Evolutionary conservation across 2,113 vertebrate genomes (phyloP), one percentile per base, ranked within the genome.

Genomic region (Leucopsar rothschildi): DNA sequence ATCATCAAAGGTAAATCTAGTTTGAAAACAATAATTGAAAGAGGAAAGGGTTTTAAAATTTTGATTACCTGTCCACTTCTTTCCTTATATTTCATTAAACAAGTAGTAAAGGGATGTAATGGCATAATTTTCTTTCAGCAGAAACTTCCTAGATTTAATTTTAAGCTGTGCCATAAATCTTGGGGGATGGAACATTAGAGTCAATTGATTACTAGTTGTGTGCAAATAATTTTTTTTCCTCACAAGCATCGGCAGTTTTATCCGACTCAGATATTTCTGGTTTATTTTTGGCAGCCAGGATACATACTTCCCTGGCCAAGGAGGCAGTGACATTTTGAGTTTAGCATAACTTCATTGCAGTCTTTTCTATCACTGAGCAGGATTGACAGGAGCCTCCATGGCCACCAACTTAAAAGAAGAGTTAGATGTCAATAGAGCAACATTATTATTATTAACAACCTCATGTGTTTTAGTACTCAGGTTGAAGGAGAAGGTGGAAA

Each of bases 71-170:
- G 12, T 37, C 31, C 39, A 44, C 13, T 90, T 44, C 10, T 72
- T 91, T 69, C n/a, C 17, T 52, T 82, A 52, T 1, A 88, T 78
- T 44, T 75, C 60, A 65, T 65, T 52, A 71, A 82, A 69, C 18
- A 40, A 82, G 55, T 22, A 72, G 5, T 49, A 42, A 81, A 69
- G 50, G 69, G 39, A 92, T 90, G 63, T 63, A 95, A 95, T 72
- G 28, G 37, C 3, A 76, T 71, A 50, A 82, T 75, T 90, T 94
- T 35, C 45, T 86, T 70, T 22, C 35, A 84, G 84, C 12, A 88
- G 69, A 92, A 86, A 63, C 24, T 76, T 88, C 44, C 22, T 86
- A 79, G 75, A 92, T 79, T 86, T 78, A 80, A 88, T 93, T 93
- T 92, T 65, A 92, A 88, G 23, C 20, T 68, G 27, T 53, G 12